These are phyloP conservation scores for Andrena cerasifolii DNA, from an alignment of 1,140 invertebrate genomes.

Conservation along the genomic window DNA sequence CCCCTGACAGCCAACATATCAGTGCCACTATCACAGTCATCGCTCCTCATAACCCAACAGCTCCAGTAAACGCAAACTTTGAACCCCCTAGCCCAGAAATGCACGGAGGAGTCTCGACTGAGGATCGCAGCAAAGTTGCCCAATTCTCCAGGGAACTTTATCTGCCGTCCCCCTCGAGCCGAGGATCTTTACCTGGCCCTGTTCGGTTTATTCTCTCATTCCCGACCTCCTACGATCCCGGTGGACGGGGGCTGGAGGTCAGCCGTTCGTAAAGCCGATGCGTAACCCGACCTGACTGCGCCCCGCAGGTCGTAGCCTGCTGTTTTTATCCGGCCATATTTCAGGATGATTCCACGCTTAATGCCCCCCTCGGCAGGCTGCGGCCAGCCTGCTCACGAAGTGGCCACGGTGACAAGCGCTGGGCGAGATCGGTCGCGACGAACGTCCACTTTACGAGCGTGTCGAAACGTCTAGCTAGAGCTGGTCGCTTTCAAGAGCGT, in stretches of 20 bases:
- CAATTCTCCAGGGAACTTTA: not conserved
- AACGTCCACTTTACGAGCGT: conserved; percentile 55
- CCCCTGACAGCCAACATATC: too few relatives aligned
- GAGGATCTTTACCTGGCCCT: conserved; percentile 1
- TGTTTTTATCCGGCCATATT: conserved; percentile 81
- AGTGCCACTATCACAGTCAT: too few relatives aligned
- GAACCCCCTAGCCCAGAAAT: too few relatives aligned
- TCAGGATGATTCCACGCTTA: conserved; percentile 79
- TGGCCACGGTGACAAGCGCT: conserved; percentile 68
- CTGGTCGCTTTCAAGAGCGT: not conserved
- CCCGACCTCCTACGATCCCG: conserved; percentile 28
- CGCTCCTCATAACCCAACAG: too few relatives aligned
- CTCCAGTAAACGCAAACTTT: too few relatives aligned
- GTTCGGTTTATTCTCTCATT: conserved; percentile 1
- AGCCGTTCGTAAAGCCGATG: conserved; percentile 72
- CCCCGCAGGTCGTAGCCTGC: conserved; percentile 78
- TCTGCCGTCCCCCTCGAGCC: not conserved
- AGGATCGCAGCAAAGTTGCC: not conserved
- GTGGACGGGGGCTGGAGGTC: conserved; percentile 57
- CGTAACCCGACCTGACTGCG: conserved; percentile 79
- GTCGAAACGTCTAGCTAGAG: conserved; percentile 47
- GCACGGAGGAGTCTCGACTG: too few relatives aligned
- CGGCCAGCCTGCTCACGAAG: conserved; percentile 40
- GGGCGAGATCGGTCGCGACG: conserved; percentile 40
- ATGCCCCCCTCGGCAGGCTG: conserved; percentile 56